A percentile compares a stretch with the other conserved stretches of the same genome.
These are phyloP conservation scores for Drepana falcataria DNA, from an alignment of 2,888 invertebrate genomes.

Conservation along the genomic window DNA sequence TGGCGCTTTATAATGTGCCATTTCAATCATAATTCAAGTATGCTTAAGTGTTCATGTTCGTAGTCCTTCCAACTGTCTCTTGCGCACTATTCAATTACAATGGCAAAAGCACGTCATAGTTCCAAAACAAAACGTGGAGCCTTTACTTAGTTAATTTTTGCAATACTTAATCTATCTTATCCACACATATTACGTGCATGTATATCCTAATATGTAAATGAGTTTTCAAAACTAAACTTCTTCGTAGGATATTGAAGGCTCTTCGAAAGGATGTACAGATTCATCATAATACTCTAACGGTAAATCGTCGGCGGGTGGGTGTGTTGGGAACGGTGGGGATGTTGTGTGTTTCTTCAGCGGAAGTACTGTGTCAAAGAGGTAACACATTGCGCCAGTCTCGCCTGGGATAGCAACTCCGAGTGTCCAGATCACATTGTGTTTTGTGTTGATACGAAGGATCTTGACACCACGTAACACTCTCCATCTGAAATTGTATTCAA, in stretches of 20 bases:
- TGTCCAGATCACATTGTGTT: conserved; percentile 95
- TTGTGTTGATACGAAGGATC: conserved; percentile 95
- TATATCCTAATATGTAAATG: background rate
- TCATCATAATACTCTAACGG: conserved; percentile 87
- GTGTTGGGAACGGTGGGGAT: conserved; percentile 90
- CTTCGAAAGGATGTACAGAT: conserved; percentile 85
- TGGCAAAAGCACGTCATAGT: too few species aligned
- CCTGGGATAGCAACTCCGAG: conserved; percentile 90
- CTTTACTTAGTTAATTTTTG: too few species aligned
- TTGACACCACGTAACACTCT: conserved; percentile 81
- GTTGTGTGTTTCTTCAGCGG: conserved; percentile 78
- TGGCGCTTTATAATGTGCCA: too few species aligned
- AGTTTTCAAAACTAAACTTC: conserved; percentile 35
- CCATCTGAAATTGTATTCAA: conserved; percentile 55
- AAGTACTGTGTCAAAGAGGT: conserved; percentile 89
- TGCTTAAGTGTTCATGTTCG: too few species aligned
- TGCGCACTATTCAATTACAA: too few species aligned
- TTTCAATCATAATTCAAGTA: too few species aligned
- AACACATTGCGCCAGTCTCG: conserved; percentile 86
- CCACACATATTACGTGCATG: too few species aligned
- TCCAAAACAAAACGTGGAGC: too few species aligned
- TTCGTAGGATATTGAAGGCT: conserved; percentile 83
- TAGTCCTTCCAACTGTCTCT: too few species aligned
- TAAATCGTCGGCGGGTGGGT: conserved; percentile 79
- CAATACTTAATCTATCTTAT: too few species aligned